Evolutionary conservation across 1,140 invertebrate species (phyloP), one percentile per base, ranked within the genome.

Genomic region (Solen grandis): DNA sequence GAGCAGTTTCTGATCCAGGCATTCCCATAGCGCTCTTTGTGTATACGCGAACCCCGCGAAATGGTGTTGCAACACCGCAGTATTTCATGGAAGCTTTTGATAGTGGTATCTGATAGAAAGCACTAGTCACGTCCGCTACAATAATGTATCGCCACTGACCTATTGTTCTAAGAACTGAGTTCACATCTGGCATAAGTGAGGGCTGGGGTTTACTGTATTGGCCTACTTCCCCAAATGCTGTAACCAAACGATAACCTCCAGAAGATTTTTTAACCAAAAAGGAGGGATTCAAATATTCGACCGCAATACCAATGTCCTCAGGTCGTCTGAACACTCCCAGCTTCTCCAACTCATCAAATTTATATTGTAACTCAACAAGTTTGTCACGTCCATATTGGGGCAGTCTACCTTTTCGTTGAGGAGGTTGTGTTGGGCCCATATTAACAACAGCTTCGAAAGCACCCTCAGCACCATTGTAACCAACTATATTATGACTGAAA

Each of bases 91-190:
- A 81, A 13, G 75, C 35, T 13, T 54, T 74, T 16, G 75, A 65
- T n/a, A 81, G 59, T 0, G 78, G 85, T 19, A 85, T 85, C 22
- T 86, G 78, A 54, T 75, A 85, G 72, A 82, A 82, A 3, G 81
- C 60, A 52, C 78, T 85, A 25, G 83, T 79, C n/a, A 86, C 50
- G 33, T 84, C 84, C 14, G 76, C 60, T n/a, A 62, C 62, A 31
- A 69, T 72, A 3, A 76, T 65, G 55, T 69, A 79, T n/a, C 84
- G 70, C 81, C 82, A 83, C n/a, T 77, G 81, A 60, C 55, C 81
- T 63, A 83, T 76, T 41, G 73, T 52, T 27, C 77, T 36, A n/a
- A 85, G 41, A 22, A 65, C 79, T 10, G 84, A 85, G 27, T 83
- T 72, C 31, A 83, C 65, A 70, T 83, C 62, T 16, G 84, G 63